phyloP scores from a whole-genome alignment of 2,888 invertebrate genomes.

The Nephrocerus scutellatus region DNA sequence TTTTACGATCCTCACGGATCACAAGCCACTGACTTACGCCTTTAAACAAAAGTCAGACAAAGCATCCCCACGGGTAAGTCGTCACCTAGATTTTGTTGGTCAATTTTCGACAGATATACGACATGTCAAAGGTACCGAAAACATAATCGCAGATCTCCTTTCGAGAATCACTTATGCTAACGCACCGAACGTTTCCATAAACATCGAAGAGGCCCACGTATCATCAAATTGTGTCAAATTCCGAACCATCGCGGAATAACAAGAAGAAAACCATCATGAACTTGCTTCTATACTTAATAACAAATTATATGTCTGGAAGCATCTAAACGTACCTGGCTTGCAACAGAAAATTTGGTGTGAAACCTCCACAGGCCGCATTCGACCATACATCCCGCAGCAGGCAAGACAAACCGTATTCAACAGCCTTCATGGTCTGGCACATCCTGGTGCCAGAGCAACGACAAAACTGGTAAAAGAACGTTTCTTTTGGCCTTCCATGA shows the following conservation, averaged over 20 bases:
- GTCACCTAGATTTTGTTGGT: conserved; percentile 18
- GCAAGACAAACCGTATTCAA: conserved; percentile 9
- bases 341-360: conserved; percentile 18
- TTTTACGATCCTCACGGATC: conserved; percentile 35
- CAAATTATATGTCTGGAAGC: too few relatives aligned
- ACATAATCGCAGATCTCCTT: conserved; percentile 19
- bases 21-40: conserved; percentile 18
- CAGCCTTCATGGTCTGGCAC: conserved; percentile 11
- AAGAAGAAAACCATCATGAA: too few relatives aligned
- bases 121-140: conserved; percentile 12
- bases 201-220: too few relatives aligned
- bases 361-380: conserved; percentile 6
- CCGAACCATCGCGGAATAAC: too few relatives aligned
- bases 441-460: conserved; percentile 13
- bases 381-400: conserved; percentile 12
- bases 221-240: too few relatives aligned
- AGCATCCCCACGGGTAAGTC: conserved; percentile 16
- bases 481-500: conserved; percentile 21
- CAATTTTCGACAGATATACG: conserved; percentile 19
- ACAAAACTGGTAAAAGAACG: conserved; percentile 8
- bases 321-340: conserved; percentile 8
- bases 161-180: too few relatives aligned
- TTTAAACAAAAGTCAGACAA: conserved; percentile 16
- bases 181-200: too few relatives aligned
- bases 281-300: too few relatives aligned